Conservation (phyloP, 2,113 vertebrate species). For the Turdus rufiventris region DNA sequence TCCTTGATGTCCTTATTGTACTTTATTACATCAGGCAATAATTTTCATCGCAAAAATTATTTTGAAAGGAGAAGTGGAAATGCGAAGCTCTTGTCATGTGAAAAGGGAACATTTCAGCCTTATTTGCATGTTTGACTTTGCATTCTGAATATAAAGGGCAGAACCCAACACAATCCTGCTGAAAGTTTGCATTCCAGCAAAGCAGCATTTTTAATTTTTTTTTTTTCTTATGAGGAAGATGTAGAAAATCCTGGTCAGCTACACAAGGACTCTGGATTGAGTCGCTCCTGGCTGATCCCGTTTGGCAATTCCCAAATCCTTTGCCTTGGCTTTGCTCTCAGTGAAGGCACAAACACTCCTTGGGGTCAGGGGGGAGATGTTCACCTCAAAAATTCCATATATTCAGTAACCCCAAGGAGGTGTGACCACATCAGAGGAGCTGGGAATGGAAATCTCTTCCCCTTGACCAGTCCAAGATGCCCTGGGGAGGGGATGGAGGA, state of each 20-base stretch:
- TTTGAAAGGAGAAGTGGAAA: constrained; percentile 31
- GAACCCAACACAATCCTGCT: neutral
- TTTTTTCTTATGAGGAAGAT: neutral
- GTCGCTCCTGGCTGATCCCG: neutral
- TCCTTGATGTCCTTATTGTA: neutral
- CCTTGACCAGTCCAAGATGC: too few species aligned
- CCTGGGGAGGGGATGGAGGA: neutral
- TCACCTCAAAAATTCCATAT: neutral
- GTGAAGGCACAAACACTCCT: neutral
- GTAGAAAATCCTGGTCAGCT: neutral
- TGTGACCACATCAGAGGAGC: neutral
- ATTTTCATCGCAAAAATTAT: neutral
- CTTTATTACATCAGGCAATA: neutral
- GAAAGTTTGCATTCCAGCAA: neutral
- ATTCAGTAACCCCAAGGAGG: neutral
- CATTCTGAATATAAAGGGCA: neutral
- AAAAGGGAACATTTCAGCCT: neutral
- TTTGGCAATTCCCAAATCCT: neutral
- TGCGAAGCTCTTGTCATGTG: neutral
- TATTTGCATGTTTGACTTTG: constrained; percentile 15
- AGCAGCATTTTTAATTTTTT: neutral
- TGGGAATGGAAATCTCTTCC: neutral
- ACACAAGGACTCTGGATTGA: rapidly evolving
- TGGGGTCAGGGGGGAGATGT: neutral
- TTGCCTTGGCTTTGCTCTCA: neutral